These are phyloP conservation scores for Drosophila macrospina DNA, from an alignment of 2,888 invertebrate species.

Conservation along the genomic window DNA sequence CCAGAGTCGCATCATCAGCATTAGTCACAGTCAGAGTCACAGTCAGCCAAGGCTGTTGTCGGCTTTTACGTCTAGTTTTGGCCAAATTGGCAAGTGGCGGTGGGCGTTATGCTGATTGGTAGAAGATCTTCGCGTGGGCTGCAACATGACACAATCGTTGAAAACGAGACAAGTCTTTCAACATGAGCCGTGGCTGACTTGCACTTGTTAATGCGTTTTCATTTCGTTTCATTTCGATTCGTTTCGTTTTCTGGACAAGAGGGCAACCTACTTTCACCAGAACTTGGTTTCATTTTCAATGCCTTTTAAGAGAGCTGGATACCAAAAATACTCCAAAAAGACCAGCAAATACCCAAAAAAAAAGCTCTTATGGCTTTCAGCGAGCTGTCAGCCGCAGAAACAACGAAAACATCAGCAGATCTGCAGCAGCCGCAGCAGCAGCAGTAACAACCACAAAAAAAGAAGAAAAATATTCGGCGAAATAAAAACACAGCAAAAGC, in stretches of 20 bases:
- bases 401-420: slow-evolving; percentile 43
- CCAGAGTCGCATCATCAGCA: slow-evolving; percentile 53
- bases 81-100: slow-evolving; percentile 51
- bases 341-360: slow-evolving; percentile 17
- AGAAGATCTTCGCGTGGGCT: slow-evolving; percentile 49
- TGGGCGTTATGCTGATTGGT: slow-evolving; percentile 64
- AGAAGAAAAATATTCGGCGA: slow-evolving; percentile 50
- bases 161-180: slow-evolving; percentile 19
- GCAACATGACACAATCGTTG: slow-evolving; percentile 70
- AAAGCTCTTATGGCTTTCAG: slow-evolving; percentile 48
- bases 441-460: slow-evolving; percentile 27
- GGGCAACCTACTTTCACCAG: slow-evolving; percentile 74
- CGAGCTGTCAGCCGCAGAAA: slow-evolving; percentile 46
- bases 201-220: slow-evolving; percentile 74
- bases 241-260: slow-evolving; percentile 41
- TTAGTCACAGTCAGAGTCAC: slow-evolving; percentile 45
- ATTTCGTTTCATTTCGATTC: slow-evolving; percentile 8
- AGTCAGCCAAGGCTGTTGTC: slow-evolving; percentile 39
- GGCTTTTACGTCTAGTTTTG: slow-evolving; percentile 54
- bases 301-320: slow-evolving; percentile 50
- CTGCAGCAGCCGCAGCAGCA: slow-evolving; percentile 18
- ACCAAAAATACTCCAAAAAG: slow-evolving; percentile 15
- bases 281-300: slow-evolving; percentile 75
- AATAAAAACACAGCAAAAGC: slow-evolving; percentile 59
- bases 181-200: slow-evolving; percentile 46